These are phyloP conservation scores for Lasioglossum zephyrum DNA, from an alignment of 2,888 invertebrate genomes.

Conservation along the genomic window DNA sequence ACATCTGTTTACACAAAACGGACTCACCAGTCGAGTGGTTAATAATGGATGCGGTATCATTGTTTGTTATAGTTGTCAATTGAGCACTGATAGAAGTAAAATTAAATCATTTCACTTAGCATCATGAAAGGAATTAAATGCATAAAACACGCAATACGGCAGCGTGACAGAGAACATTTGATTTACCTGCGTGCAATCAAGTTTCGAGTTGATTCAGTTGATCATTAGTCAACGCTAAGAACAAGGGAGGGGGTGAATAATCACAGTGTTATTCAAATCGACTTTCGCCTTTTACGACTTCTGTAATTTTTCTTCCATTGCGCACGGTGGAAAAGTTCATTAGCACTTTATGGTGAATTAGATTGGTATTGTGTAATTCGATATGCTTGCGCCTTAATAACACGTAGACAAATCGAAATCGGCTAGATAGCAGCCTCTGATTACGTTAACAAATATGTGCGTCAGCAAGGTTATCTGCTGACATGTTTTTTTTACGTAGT, in stretches of 20 bases:
- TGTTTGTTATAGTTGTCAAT: background rate
- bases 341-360: conserved; percentile 51
- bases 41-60: background rate
- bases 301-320: conserved; percentile 62
- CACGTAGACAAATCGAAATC: background rate
- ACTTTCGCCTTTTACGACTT: conserved; percentile 60
- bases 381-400: conserved; percentile 18
- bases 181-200: conserved; percentile 58
- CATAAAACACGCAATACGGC: background rate
- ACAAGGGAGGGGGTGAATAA: conserved; percentile 67
- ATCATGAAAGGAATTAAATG: background rate
- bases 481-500: background rate
- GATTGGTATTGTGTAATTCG: conserved; percentile 20
- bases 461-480: background rate
- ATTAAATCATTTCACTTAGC: conserved; percentile 39
- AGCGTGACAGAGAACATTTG: conserved; percentile 3
- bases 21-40: background rate
- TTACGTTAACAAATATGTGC: background rate
- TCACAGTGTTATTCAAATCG: conserved; percentile 74
- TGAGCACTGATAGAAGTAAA: background rate
- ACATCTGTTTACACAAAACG: background rate
- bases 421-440: background rate
- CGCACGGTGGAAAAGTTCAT: conserved; percentile 44
- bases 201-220: conserved; percentile 54
- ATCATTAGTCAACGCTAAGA: conserved; percentile 64